Conservation (phyloP, 1,140 invertebrate species). For the Drosophila eugracilis region DNA sequence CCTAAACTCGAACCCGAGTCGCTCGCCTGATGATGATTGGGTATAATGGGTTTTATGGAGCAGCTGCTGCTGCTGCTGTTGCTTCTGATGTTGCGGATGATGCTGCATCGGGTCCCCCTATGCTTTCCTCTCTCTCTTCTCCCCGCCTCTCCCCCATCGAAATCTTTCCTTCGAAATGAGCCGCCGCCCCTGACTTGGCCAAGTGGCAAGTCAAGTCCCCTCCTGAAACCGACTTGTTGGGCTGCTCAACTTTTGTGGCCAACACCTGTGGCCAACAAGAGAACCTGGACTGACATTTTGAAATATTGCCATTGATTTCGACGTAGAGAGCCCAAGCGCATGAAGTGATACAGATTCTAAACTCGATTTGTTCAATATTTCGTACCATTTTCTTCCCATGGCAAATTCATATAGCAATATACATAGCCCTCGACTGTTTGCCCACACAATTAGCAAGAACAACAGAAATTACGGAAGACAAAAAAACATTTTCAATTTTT, state of each 20-base stretch:
- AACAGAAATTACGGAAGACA: conserved; percentile 37
- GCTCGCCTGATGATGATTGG: conserved; percentile 78
- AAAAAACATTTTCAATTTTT: conserved; percentile 43
- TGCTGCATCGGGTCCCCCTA: conserved; percentile 31
- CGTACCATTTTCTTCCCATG: conserved; percentile 63
- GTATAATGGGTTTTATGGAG: conserved; percentile 83
- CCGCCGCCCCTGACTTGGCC: neutral
- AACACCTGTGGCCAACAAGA: conserved; percentile 71
- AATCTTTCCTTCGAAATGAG: too few relatives aligned
- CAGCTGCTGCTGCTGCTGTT: conserved; percentile 74
- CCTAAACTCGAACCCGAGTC: conserved; percentile 45
- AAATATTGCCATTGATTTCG: conserved; percentile 81
- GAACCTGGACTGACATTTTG: conserved; percentile 72
- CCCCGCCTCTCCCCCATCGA: neutral
- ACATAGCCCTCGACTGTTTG: conserved; percentile 44
- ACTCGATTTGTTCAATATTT: conserved; percentile 27
- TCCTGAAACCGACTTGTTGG: conserved; percentile 39
- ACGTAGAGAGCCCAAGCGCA: neutral
- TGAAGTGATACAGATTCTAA: conserved; percentile 65
- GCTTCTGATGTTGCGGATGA: conserved; percentile 40
- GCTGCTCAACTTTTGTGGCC: conserved; percentile 77
- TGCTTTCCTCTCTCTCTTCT: neutral
- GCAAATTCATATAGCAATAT: conserved; percentile 62
- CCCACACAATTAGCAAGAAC: conserved; percentile 72
- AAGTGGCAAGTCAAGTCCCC: conserved; percentile 11